A percentile compares a stretch with the other conserved stretches of the same genome.
phyloP scores from a whole-genome alignment of 2,888 invertebrate species.

The Amiota communis region DNA sequence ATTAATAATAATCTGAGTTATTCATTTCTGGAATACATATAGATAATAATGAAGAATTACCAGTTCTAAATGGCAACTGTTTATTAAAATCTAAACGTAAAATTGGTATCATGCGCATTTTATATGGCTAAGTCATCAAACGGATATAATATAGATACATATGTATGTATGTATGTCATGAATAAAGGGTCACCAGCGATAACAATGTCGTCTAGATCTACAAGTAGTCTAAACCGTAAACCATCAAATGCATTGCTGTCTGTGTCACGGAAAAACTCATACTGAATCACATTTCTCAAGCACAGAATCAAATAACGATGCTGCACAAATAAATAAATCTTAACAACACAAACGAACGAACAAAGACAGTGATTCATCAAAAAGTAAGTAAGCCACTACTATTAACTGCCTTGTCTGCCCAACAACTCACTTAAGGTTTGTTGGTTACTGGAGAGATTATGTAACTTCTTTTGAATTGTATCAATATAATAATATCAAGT shows the following conservation, averaged over 20 bases:
- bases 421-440: neutral
- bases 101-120: conserved; percentile 68
- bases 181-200: neutral
- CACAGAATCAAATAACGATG: conserved; percentile 9
- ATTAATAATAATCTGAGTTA: too few relatives aligned
- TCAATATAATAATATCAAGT: neutral
- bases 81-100: conserved; percentile 57
- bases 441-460: conserved; percentile 12
- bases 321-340: conserved; percentile 10
- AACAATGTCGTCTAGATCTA: neutral
- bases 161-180: too few relatives aligned
- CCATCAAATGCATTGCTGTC: conserved; percentile 8
- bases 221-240: neutral
- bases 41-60: conserved; percentile 43
- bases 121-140: conserved; percentile 18
- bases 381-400: neutral
- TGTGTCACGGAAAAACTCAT: conserved; percentile 17
- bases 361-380: conserved; percentile 18
- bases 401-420: neutral
- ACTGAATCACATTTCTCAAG: conserved; percentile 11
- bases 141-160: neutral
- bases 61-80: conserved; percentile 46
- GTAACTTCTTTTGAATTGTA: conserved; percentile 15
- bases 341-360: neutral
- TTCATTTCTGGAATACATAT: too few relatives aligned